Conservation (phyloP, 2,888 invertebrate species). For the Drosophila picticornis region DNA sequence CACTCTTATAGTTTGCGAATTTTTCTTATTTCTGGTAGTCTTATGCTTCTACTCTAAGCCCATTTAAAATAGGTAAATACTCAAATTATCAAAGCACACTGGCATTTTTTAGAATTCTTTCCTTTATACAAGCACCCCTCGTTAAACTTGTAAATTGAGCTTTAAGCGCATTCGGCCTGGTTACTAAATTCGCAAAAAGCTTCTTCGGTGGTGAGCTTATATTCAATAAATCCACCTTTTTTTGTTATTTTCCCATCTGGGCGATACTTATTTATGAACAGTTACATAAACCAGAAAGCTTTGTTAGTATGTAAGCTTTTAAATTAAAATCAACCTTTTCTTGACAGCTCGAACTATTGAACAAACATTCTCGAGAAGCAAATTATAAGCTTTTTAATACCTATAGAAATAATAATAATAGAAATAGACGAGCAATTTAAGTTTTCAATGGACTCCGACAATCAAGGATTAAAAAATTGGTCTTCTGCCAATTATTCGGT, state of each 20-base stretch:
- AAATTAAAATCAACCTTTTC: conserved; percentile 1
- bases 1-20: neutral
- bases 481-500: conserved; percentile 8
- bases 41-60: neutral
- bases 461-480: neutral
- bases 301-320: conserved; percentile 4
- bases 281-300: conserved; percentile 12
- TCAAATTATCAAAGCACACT: neutral
- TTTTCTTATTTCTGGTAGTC: neutral
- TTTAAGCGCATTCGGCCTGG: conserved; percentile 9
- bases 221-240: neutral
- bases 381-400: conserved; percentile 12
- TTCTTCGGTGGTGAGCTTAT: conserved; percentile 5
- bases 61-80: neutral
- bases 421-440: neutral
- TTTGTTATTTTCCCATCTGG: neutral
- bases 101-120: neutral
- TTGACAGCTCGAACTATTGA: conserved; percentile 31
- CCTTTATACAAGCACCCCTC: neutral
- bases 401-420: too few species aligned
- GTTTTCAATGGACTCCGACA: conserved; percentile 9
- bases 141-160: neutral
- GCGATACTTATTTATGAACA: neutral
- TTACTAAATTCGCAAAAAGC: conserved; percentile 11
- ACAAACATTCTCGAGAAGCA: conserved; percentile 40